phyloP scores from a whole-genome alignment of 2,888 invertebrate genomes.

The Phrixothrix hirtus region DNA sequence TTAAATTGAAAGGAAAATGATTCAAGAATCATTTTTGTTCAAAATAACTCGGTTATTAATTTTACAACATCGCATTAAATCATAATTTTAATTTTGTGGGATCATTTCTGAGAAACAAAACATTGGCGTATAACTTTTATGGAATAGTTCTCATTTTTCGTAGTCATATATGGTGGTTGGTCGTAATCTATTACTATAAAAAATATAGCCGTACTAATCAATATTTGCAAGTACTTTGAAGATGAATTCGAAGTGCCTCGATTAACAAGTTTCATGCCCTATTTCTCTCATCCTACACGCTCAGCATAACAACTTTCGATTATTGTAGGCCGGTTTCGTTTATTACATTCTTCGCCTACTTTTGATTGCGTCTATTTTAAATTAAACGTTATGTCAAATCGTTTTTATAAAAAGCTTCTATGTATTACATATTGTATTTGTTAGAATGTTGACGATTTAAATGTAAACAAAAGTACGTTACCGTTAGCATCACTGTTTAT shows the following conservation, averaged over 20 bases:
- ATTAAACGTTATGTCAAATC: background rate
- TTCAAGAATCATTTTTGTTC: background rate
- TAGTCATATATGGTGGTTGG: no score
- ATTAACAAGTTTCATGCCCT: constrained; percentile 38
- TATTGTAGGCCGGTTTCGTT: constrained; percentile 32
- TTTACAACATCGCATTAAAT: no score
- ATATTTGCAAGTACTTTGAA: no score
- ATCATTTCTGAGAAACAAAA: no score
- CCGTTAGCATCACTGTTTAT: no score
- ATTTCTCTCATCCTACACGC: constrained; percentile 38
- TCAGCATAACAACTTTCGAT: constrained; percentile 34
- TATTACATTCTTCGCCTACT: constrained; percentile 34
- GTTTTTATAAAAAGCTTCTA: background rate
- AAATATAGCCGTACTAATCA: background rate
- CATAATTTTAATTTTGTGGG: no score
- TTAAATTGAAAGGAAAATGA: no score
- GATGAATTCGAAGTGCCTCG: no score
- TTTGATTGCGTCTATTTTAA: background rate
- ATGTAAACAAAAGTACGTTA: no score
- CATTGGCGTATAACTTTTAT: no score
- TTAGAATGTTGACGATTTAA: no score
- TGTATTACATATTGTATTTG: background rate
- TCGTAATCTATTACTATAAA: background rate
- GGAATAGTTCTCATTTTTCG: no score
- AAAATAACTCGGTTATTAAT: background rate